Evolutionary conservation across 2,888 invertebrate genomes (phyloP).

Genomic region (Spisula subtruncata): DNA sequence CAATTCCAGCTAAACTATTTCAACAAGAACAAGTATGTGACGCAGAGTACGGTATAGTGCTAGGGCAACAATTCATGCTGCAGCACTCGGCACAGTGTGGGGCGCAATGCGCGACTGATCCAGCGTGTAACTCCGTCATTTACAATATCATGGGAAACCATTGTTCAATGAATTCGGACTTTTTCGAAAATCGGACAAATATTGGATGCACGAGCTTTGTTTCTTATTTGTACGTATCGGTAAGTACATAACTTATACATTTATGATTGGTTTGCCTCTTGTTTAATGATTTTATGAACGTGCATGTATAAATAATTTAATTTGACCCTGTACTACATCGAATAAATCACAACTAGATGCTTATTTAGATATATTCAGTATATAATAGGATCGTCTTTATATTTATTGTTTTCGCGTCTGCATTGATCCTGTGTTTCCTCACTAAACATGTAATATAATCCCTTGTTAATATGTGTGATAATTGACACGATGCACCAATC

Average conservation of each 20-base stretch:
- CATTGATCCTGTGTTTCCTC: too few relatives aligned
- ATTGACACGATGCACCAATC: too few relatives aligned
- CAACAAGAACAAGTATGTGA: not conserved
- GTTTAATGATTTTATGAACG: too few relatives aligned
- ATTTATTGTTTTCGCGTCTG: too few relatives aligned
- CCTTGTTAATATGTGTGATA: too few relatives aligned
- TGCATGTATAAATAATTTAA: too few relatives aligned
- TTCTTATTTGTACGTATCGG: not conserved
- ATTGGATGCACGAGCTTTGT: not conserved
- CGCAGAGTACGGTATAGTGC: not conserved
- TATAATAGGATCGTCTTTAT: too few relatives aligned
- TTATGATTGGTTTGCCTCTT: too few relatives aligned
- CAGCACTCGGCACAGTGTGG: not conserved
- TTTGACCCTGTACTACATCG: too few relatives aligned
- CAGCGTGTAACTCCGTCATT: not conserved
- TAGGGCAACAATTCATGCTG: not conserved
- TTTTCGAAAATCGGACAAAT: not conserved
- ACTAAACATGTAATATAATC: too few relatives aligned
- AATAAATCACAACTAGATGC: too few relatives aligned
- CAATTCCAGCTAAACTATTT: not conserved
- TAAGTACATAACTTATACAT: not conserved
- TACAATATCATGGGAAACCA: not conserved
- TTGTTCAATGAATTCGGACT: not conserved
- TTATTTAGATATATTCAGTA: too few relatives aligned
- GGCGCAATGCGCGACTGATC: not conserved